Conservation (phyloP, 2,113 vertebrate genomes). For the Drymodes brunneopygia region DNA sequence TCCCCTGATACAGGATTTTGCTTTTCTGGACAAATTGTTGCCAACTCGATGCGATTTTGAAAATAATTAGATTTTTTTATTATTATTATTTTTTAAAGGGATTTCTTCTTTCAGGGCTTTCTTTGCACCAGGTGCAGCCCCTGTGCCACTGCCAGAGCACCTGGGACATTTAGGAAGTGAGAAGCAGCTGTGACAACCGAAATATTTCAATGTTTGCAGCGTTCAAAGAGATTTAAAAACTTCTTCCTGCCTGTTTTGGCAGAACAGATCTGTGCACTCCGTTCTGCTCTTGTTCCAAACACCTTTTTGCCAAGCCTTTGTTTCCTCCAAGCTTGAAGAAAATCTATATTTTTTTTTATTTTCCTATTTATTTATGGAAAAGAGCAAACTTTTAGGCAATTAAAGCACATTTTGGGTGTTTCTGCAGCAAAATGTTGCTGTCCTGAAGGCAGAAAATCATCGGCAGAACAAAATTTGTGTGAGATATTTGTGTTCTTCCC, state of each 20-base stretch:
- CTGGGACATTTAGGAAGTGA: neutral
- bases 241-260: neutral
- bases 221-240: neutral
- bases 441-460: neutral
- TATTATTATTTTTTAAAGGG: neutral
- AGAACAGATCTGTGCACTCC: neutral
- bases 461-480: neutral
- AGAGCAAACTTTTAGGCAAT: neutral
- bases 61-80: neutral
- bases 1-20: neutral
- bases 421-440: neutral
- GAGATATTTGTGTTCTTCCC: neutral
- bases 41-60: neutral
- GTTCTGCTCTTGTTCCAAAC: constrained; percentile 1
- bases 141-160: neutral
- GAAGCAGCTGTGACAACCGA: neutral
- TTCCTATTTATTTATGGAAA: neutral
- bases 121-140: neutral
- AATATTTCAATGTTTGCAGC: constrained; percentile 24
- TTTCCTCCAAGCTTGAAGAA: constrained; percentile 6
- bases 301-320: neutral
- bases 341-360: neutral
- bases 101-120: neutral
- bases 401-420: neutral
- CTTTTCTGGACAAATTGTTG: neutral